Conservation (phyloP, 2,888 invertebrate genomes). For the Dexiosoma caninum region DNA sequence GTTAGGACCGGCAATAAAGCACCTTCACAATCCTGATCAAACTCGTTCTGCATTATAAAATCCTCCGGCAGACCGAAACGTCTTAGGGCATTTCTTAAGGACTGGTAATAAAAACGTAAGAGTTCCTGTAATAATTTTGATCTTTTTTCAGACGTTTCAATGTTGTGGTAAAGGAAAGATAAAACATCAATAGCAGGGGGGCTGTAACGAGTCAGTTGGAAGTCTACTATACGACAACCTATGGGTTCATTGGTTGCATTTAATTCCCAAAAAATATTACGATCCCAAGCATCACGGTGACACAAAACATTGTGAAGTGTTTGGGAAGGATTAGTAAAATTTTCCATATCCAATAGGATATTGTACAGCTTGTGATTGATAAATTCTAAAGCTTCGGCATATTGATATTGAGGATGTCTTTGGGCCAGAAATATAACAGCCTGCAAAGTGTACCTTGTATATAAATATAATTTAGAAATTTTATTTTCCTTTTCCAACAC, state of each 20-base stretch:
- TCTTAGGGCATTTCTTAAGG: slow-evolving; percentile 67
- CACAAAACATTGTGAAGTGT: slow-evolving; percentile 78
- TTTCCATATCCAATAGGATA: slow-evolving; percentile 66
- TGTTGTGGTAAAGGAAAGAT: slow-evolving; percentile 78
- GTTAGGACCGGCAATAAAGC: slow-evolving; percentile 73
- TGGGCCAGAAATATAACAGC: slow-evolving; percentile 69
- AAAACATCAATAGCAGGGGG: slow-evolving; percentile 80
- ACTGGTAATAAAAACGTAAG: slow-evolving; percentile 77
- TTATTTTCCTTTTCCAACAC: too few relatives aligned
- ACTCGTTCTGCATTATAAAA: slow-evolving; percentile 72
- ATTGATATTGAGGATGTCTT: slow-evolving; percentile 70
- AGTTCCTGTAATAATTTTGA: slow-evolving; percentile 72
- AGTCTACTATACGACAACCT: slow-evolving; percentile 80
- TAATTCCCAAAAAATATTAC: slow-evolving; percentile 75
- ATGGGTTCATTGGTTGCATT: slow-evolving; percentile 67
- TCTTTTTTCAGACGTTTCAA: slow-evolving; percentile 73
- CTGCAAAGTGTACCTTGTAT: too few relatives aligned
- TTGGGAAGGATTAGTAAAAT: slow-evolving; percentile 70
- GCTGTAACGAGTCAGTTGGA: slow-evolving; percentile 80
- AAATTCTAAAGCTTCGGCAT: slow-evolving; percentile 64
- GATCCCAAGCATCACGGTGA: slow-evolving; percentile 76
- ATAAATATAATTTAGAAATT: too few relatives aligned
- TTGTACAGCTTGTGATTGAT: slow-evolving; percentile 68
- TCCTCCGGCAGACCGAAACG: slow-evolving; percentile 57
- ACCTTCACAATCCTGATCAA: slow-evolving; percentile 72